These are phyloP conservation scores for Apus apus DNA, from an alignment of 2,113 vertebrate genomes.

Conservation along the genomic window DNA sequence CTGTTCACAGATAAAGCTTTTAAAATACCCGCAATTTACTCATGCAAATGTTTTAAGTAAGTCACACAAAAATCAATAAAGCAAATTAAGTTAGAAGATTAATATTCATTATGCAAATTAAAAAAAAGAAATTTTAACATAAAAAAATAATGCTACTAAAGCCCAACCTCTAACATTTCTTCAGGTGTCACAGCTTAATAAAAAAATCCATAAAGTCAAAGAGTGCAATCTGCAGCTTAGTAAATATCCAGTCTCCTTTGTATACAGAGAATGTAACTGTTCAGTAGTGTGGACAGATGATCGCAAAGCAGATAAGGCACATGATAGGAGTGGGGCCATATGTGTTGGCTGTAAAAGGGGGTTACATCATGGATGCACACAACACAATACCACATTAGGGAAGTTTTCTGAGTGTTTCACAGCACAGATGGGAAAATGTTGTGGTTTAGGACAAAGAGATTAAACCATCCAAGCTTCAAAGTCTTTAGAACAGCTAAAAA, in stretches of 20 bases:
- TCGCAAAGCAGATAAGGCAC: background rate
- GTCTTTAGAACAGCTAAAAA: background rate
- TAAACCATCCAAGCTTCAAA: background rate
- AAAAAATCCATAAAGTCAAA: background rate
- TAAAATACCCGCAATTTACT: background rate
- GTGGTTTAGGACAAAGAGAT: background rate
- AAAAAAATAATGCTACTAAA: background rate
- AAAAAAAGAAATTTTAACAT: background rate
- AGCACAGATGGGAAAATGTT: background rate
- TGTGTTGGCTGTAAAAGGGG: background rate
- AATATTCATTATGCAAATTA: background rate
- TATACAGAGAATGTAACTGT: background rate
- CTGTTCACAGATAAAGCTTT: background rate
- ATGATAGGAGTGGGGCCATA: background rate
- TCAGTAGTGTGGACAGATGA: background rate
- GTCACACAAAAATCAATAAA: background rate
- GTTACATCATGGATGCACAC: rapidly evolving
- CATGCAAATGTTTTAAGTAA: background rate
- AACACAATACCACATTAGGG: too few species aligned
- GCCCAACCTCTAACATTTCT: background rate
- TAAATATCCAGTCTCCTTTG: background rate
- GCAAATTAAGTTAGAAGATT: background rate
- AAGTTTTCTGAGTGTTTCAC: background rate
- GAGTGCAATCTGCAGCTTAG: background rate
- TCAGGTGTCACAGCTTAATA: background rate